These are phyloP conservation scores for Dasysyrphus tricinctus DNA, from an alignment of 2,888 invertebrate species.

Conservation along the genomic window DNA sequence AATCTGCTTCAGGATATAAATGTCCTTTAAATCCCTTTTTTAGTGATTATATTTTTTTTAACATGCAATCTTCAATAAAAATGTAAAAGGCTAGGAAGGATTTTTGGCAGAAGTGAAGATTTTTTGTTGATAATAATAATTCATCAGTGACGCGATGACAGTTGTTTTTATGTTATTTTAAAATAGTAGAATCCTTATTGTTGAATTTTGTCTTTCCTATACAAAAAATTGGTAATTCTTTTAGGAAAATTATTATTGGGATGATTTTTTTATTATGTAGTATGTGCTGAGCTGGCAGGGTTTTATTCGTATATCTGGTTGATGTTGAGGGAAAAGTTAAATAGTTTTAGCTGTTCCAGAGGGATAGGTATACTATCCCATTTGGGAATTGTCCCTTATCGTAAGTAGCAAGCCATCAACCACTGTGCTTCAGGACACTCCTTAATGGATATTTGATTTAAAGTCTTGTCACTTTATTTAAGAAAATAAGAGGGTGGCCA, in stretches of 20 bases:
- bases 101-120: background rate
- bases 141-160: slow-evolving; percentile 65
- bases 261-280: background rate
- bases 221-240: slow-evolving; percentile 32
- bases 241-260: background rate
- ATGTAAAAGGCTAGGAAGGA: slow-evolving; percentile 4
- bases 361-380: slow-evolving; percentile 44
- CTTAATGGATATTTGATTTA: slow-evolving; percentile 71
- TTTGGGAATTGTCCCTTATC: slow-evolving; percentile 25
- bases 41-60: slow-evolving; percentile 12
- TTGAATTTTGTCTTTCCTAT: background rate
- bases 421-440: slow-evolving; percentile 44
- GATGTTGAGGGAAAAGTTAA: slow-evolving; percentile 5
- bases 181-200: slow-evolving; percentile 30
- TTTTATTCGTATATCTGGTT: background rate
- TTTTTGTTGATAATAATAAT: slow-evolving; percentile 49
- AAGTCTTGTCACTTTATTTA: slow-evolving; percentile 60
- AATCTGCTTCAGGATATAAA: slow-evolving; percentile 56
- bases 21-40: slow-evolving; percentile 64
- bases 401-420: slow-evolving; percentile 13
- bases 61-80: background rate
- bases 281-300: background rate
- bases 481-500: slow-evolving; percentile 61
- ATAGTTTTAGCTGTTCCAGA: slow-evolving; percentile 56
- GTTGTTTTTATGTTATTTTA: slow-evolving; percentile 54